Percentiles rank a stretch among this genome's conserved stretches.
Evolutionary conservation across 2,113 vertebrate species (phyloP).

Genomic region (Emydocephalus ijimae): DNA sequence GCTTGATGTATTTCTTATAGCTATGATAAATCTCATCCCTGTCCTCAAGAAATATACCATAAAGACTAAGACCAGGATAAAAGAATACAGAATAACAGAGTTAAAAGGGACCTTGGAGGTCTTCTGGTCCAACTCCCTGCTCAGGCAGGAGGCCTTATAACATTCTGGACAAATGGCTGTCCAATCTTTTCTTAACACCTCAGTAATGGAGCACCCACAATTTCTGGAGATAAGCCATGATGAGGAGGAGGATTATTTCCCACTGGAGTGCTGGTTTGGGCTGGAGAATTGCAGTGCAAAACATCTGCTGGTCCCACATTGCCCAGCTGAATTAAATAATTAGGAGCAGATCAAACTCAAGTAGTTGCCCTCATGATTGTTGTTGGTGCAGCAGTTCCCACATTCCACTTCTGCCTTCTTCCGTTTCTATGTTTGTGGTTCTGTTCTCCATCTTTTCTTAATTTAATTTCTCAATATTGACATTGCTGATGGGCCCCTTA

Average conservation of each 20-base stretch:
- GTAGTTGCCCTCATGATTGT: neutral
- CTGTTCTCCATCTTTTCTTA: neutral
- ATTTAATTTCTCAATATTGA: constrained; percentile 13
- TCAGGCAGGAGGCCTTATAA: too few relatives aligned
- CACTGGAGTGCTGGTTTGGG: neutral
- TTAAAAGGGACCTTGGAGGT: too few relatives aligned
- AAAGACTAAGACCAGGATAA: neutral
- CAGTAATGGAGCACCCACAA: too few relatives aligned
- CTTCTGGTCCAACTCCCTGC: too few relatives aligned
- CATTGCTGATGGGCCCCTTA: constrained; percentile 15
- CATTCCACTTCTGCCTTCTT: neutral
- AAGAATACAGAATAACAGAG: neutral
- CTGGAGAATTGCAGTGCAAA: neutral
- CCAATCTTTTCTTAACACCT: too few relatives aligned
- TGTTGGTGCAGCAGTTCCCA: neutral
- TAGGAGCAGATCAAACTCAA: neutral
- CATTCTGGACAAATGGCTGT: too few relatives aligned
- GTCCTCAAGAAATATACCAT: neutral
- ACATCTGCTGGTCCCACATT: neutral
- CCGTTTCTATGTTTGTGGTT: neutral
- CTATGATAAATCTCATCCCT: neutral
- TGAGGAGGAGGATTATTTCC: neutral
- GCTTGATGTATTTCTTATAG: neutral
- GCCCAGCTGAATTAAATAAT: neutral
- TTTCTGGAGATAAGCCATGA: too few relatives aligned